Evolutionary conservation across 1,140 invertebrate species (phyloP).

Genomic region (Drosophila novamexicana): DNA sequence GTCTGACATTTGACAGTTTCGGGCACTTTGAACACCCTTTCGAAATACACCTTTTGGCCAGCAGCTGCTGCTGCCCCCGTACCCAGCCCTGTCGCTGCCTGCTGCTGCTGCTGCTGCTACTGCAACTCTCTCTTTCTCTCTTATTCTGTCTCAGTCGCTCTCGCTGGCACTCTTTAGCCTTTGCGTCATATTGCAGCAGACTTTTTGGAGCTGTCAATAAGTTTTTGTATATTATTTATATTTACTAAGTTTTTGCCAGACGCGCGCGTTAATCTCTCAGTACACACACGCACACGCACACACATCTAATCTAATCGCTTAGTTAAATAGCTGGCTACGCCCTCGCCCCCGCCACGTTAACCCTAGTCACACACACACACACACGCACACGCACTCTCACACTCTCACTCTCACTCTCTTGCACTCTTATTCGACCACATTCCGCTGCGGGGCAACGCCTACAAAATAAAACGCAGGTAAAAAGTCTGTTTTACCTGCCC

Average conservation of each 20-base stretch:
- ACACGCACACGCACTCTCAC: not conserved
- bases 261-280: slow-evolving; percentile 34
- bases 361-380: not conserved
- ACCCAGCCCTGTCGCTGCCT: not conserved
- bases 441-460: slow-evolving; percentile 32
- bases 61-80: slow-evolving; percentile 21
- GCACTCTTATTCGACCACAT: slow-evolving; percentile 18
- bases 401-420: not conserved
- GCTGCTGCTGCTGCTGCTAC: slow-evolving; percentile 8
- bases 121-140: slow-evolving; percentile 18
- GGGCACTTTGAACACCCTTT: slow-evolving; percentile 55
- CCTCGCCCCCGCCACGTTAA: slow-evolving; percentile 3
- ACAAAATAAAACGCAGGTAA: slow-evolving; percentile 51
- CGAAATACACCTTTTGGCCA: slow-evolving; percentile 39
- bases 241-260: slow-evolving; percentile 39
- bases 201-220: slow-evolving; percentile 71
- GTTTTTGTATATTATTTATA: slow-evolving; percentile 51
- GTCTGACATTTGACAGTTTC: slow-evolving; percentile 75
- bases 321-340: slow-evolving; percentile 68
- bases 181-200: slow-evolving; percentile 64
- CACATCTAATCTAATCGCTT: slow-evolving; percentile 72
- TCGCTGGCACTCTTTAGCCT: not conserved
- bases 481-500: slow-evolving; percentile 32
- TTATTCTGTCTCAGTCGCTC: not conserved
- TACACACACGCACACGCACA: not conserved